Evolutionary conservation across 1,140 invertebrate species (phyloP).

Genomic region (Pseudomyrmex pallidus): DNA sequence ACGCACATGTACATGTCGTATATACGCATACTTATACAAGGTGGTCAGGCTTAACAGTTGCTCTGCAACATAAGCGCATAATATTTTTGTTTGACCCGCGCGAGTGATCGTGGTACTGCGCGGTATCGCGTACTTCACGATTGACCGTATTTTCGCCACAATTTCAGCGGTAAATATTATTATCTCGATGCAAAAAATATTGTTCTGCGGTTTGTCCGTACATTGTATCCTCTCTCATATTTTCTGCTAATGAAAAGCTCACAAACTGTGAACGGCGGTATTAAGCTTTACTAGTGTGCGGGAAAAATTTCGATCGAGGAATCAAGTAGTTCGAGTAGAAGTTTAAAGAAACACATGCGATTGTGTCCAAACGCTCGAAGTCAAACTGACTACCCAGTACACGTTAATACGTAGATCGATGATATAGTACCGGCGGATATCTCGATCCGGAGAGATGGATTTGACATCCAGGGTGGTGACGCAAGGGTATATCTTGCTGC

Average conservation of each 20-base stretch:
- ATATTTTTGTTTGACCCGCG: neutral
- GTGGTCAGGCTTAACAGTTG: conserved; percentile 19
- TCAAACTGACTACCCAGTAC: conserved; percentile 8
- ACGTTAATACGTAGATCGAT: conserved; percentile 28
- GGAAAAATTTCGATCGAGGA: neutral
- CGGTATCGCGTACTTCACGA: no score
- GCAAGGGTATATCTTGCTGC: conserved; percentile 56
- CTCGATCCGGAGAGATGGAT: conserved; percentile 42
- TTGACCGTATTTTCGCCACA: neutral
- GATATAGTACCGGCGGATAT: conserved; percentile 46
- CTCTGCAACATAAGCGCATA: neutral
- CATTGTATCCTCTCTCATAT: neutral
- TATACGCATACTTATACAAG: conserved; percentile 42
- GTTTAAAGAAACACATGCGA: neutral
- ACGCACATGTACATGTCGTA: conserved; percentile 16
- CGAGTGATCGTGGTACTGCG: neutral
- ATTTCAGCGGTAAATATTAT: neutral
- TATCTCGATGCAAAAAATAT: neutral
- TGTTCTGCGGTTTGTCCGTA: neutral
- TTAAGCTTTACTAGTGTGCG: neutral
- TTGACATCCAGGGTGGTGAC: conserved; percentile 62
- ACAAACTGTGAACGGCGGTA: no score
- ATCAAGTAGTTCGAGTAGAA: neutral
- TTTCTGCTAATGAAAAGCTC: neutral
- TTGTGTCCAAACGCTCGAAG: no score